phyloP scores from a whole-genome alignment of 2,888 invertebrate species.

The Stictocephala bisonia region DNA sequence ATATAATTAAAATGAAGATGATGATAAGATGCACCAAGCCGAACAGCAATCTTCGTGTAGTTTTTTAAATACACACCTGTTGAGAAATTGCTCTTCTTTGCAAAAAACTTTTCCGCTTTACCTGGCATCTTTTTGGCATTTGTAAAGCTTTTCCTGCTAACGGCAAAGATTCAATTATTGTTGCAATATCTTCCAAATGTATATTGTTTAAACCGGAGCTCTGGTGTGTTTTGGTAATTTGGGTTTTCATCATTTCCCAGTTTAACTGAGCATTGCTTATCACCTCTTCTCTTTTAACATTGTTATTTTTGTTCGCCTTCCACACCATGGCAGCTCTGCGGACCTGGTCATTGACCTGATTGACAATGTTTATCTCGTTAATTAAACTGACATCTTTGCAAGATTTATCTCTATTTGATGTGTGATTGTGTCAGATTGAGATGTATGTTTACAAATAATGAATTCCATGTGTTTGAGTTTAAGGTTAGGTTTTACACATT shows the following conservation, averaged over 20 bases:
- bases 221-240: constrained; percentile 10
- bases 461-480: too few species aligned
- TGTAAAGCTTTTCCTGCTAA: constrained; percentile 41
- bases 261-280: constrained; percentile 87
- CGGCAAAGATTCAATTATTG: constrained; percentile 15
- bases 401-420: too few species aligned
- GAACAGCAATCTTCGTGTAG: neutral
- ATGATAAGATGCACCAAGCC: constrained; percentile 19
- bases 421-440: too few species aligned
- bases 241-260: constrained; percentile 80
- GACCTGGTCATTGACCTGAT: constrained; percentile 64
- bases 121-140: constrained; percentile 33
- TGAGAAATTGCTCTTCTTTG: constrained; percentile 40
- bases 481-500: too few species aligned
- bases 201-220: neutral
- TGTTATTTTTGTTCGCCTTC: constrained; percentile 77
- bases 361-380: too few species aligned
- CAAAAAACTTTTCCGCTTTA: constrained; percentile 37
- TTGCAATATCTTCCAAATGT: constrained; percentile 11
- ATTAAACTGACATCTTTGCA: too few species aligned
- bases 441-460: too few species aligned
- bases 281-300: constrained; percentile 63
- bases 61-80: constrained; percentile 30
- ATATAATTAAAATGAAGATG: constrained; percentile 23
- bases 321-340: constrained; percentile 83